These are phyloP conservation scores for Propsilocerus akamusi DNA, from an alignment of 1,140 invertebrate species.

Conservation along the genomic window DNA sequence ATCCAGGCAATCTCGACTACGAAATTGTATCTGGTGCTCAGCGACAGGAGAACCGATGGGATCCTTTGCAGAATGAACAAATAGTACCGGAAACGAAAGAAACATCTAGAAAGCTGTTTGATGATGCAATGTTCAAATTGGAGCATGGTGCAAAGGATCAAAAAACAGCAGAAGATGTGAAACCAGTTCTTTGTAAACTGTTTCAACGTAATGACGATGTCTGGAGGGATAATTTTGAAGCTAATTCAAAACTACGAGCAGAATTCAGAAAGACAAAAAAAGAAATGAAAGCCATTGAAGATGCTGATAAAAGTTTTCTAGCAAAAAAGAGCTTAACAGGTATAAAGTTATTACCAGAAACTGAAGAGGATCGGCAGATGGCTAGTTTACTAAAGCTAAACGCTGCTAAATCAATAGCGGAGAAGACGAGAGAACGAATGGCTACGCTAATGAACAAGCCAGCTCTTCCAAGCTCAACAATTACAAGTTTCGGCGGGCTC, in stretches of 20 bases:
- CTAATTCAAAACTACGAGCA: constrained; percentile 63
- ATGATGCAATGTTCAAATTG: constrained; percentile 92
- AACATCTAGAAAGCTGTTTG: constrained; percentile 66
- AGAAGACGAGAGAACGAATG: constrained; percentile 26
- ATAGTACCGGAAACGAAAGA: constrained; percentile 79
- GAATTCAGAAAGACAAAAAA: constrained; percentile 66
- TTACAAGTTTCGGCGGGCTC: constrained; percentile 31
- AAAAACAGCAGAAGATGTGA: constrained; percentile 43
- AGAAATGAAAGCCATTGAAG: constrained; percentile 45
- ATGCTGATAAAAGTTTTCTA: constrained; percentile 49
- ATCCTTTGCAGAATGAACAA: constrained; percentile 91
- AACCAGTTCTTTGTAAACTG: constrained; percentile 50
- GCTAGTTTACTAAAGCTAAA: constrained; percentile 52
- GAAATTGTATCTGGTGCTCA: constrained; percentile 85
- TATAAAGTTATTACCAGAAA: constrained; percentile 59
- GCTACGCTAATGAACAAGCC: constrained; percentile 32
- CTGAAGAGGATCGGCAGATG: constrained; percentile 56
- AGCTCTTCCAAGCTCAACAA: constrained; percentile 33
- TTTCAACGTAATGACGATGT: constrained; percentile 55
- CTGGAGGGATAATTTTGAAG: constrained; percentile 80
- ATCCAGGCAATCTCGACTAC: constrained; percentile 96
- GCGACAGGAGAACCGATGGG: constrained; percentile 95
- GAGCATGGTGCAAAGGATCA: constrained; percentile 79
- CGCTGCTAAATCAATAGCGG: constrained; percentile 30
- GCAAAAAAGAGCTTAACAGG: constrained; percentile 52